Percentiles rank a stretch among this genome's conserved stretches.
These are phyloP conservation scores for Mesorhabditis sp. DNA, from an alignment of 2,888 invertebrate genomes.

Conservation along the genomic window DNA sequence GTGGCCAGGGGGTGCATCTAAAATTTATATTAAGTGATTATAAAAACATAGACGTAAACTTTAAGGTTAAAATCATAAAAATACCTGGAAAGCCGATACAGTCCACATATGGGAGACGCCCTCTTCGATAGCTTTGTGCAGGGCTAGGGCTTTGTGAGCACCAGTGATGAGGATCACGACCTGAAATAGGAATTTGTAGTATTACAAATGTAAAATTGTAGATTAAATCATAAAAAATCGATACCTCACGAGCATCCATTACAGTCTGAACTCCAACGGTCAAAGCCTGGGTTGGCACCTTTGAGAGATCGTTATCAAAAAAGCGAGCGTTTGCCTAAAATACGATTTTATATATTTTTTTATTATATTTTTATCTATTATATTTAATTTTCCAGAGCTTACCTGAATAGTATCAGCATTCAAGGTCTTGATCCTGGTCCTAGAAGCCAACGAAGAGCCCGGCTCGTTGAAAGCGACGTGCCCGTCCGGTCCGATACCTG, in stretches of 20 bases:
- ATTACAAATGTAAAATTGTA: not conserved
- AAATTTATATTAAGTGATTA: not conserved
- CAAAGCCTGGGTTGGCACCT: constrained; percentile 83
- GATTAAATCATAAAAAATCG: not conserved
- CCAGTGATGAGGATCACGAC: constrained; percentile 96
- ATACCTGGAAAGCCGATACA: constrained; percentile 84
- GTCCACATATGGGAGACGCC: constrained; percentile 99
- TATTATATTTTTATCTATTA: not conserved
- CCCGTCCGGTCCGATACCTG: constrained; percentile 96
- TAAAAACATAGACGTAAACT: not conserved
- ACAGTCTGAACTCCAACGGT: constrained; percentile 98
- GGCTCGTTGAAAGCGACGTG: constrained; percentile 99
- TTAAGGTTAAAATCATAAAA: not conserved
- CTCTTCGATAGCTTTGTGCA: constrained; percentile 95
- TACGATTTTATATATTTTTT: not conserved
- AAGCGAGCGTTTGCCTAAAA: constrained; percentile 67
- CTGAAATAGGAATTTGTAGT: constrained; percentile 61
- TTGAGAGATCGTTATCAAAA: constrained; percentile 85
- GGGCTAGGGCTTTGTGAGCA: constrained; percentile 88
- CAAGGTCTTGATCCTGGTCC: constrained; percentile 91
- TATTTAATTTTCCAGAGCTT: constrained; percentile 58
- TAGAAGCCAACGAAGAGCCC: constrained; percentile 87
- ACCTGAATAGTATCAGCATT: constrained; percentile 82
- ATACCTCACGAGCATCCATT: constrained; percentile 92
- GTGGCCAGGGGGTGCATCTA: constrained; percentile 75